These are phyloP conservation scores for Dasyprocta punctata DNA, from an alignment of 2,113 vertebrate genomes.

Conservation along the genomic window DNA sequence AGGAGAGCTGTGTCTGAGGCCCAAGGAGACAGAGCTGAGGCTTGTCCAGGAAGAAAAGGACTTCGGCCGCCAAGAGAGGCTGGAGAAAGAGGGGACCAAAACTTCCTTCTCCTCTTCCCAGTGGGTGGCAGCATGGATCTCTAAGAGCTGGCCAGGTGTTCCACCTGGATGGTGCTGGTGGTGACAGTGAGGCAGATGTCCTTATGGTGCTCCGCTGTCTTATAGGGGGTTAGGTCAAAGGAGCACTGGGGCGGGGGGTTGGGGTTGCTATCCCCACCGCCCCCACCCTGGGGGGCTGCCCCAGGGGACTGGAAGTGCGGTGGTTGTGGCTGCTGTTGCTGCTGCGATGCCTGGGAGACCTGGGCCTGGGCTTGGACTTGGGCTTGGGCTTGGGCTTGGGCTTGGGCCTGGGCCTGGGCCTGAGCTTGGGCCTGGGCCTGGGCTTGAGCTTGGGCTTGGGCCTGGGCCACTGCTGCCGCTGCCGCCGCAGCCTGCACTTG, in stretches of 20 bases:
- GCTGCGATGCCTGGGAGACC: slow-evolving; percentile 65
- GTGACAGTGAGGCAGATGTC: slow-evolving; percentile 99
- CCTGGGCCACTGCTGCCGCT: slow-evolving; percentile 80
- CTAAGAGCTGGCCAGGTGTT: slow-evolving; percentile 91
- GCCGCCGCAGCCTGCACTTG: slow-evolving; percentile 84
- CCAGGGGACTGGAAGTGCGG: slow-evolving; percentile 90
- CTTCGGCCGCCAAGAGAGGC: slow-evolving; percentile 76
- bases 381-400: slow-evolving; percentile 82
- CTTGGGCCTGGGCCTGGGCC: slow-evolving; percentile 82
- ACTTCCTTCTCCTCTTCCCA: slow-evolving; percentile 64
- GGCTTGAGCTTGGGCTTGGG: background rate
- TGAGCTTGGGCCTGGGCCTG: background rate
- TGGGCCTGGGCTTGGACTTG: slow-evolving; percentile 51
- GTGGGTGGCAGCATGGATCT: slow-evolving; percentile 78
- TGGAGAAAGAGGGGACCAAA: slow-evolving; percentile 81
- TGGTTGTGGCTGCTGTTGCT: slow-evolving; percentile 85
- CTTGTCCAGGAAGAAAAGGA: slow-evolving; percentile 79
- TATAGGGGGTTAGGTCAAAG: slow-evolving; percentile 97
- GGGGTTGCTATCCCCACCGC: slow-evolving; percentile 89
- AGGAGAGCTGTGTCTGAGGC: slow-evolving; percentile 64
- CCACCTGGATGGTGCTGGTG: slow-evolving; percentile 93
- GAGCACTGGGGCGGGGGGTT: slow-evolving; percentile 92
- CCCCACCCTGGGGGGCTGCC: slow-evolving; percentile 86
- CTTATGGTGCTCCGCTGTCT: slow-evolving; percentile 95
- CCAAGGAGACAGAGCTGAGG: slow-evolving; percentile 64